A percentile compares a stretch with the other conserved stretches of the same genome.
Conservation (phyloP, 2,888 invertebrate species). For the Meliscaeva auricollis region DNA sequence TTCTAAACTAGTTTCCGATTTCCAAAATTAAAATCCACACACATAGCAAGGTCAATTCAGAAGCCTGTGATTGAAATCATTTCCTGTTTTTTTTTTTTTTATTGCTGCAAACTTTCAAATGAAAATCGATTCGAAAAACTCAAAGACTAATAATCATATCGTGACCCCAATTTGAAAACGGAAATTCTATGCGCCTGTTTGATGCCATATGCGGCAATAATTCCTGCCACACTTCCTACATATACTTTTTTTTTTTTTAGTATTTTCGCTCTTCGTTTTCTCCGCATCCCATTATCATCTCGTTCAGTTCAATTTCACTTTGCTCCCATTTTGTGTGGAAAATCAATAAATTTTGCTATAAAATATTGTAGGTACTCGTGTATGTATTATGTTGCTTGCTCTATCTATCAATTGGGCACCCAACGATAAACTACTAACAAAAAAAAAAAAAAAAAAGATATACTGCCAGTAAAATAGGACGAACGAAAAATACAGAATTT, state of each 20-base stretch:
- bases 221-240: constrained; percentile 6
- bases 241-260: constrained; percentile 1
- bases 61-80: background rate
- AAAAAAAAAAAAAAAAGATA: constrained; percentile 17
- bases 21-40: background rate
- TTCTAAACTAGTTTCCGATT: constrained; percentile 11
- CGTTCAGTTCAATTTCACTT: constrained; percentile 51
- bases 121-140: constrained; percentile 43
- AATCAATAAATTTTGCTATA: constrained; percentile 46
- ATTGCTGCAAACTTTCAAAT: background rate
- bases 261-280: background rate
- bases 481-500: constrained; percentile 21
- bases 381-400: background rate
- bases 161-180: constrained; percentile 43
- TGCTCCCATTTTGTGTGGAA: constrained; percentile 39
- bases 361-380: constrained; percentile 4
- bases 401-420: background rate
- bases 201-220: constrained; percentile 47
- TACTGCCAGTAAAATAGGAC: background rate
- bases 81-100: background rate
- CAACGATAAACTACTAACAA: background rate
- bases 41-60: constrained; percentile 34
- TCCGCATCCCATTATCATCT: constrained; percentile 21
- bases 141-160: constrained; percentile 46
- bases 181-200: constrained; percentile 50